These are phyloP conservation scores for Sphenopsis melanotis DNA, from an alignment of 2,797 vertebrate species.

Conservation along the genomic window DNA sequence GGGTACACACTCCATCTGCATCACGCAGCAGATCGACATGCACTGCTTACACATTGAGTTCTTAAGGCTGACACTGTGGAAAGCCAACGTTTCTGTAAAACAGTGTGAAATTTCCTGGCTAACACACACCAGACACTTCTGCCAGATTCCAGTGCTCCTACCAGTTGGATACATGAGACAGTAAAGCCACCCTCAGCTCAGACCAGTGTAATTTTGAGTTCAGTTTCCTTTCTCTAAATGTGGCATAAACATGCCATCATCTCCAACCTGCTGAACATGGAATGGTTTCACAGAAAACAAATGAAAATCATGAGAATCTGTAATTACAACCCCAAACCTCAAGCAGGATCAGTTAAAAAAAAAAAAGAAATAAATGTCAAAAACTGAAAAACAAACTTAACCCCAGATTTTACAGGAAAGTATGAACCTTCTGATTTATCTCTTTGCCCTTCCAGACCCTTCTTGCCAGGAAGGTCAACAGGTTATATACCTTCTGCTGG, in stretches of 20 bases:
- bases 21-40: background rate
- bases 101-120: background rate
- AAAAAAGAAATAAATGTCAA: background rate
- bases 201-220: background rate
- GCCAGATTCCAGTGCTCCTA: background rate
- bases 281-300: background rate
- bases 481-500: constrained; percentile 60
- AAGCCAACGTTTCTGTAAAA: background rate
- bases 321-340: background rate
- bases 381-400: background rate
- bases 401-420: background rate
- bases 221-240: background rate
- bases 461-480: constrained; percentile 50
- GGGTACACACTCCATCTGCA: background rate
- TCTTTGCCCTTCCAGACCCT: constrained; percentile 27
- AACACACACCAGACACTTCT: background rate
- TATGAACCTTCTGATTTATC: background rate
- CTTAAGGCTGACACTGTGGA: background rate
- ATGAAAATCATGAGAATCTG: background rate
- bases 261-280: background rate
- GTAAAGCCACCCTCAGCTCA: background rate
- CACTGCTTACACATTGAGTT: background rate
- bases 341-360: background rate
- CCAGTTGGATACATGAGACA: background rate
- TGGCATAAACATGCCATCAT: background rate